A percentile compares a stretch with the other conserved stretches of the same genome.
Conservation (phyloP, 2,113 vertebrate genomes). For the Chionomys nivalis region DNA sequence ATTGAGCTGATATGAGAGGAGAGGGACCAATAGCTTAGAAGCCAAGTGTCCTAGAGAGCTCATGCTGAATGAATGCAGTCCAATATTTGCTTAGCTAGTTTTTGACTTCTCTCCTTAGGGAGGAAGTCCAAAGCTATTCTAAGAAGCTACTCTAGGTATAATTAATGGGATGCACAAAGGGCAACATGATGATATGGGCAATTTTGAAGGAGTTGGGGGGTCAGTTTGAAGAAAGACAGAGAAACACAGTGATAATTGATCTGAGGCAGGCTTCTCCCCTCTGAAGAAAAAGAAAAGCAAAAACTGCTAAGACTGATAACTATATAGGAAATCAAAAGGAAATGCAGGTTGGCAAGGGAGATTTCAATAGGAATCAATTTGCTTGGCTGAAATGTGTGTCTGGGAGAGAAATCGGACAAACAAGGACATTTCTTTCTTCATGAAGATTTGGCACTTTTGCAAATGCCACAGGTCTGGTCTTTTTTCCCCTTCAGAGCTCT, state of each 20-base stretch:
- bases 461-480: background rate
- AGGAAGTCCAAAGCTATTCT: conserved; percentile 23
- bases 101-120: conserved; percentile 2
- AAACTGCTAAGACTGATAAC: background rate
- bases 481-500: background rate
- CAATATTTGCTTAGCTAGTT: background rate
- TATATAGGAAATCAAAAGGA: background rate
- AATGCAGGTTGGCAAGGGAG: background rate
- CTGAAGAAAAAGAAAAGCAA: conserved; percentile 18
- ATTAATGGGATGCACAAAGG: background rate
- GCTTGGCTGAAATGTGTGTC: background rate
- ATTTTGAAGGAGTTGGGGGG: background rate
- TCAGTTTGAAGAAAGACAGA: conserved; percentile 13
- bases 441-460: background rate
- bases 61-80: background rate
- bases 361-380: conserved; percentile 27
- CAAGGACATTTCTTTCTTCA: background rate
- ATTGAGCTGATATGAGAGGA: conserved; percentile 46
- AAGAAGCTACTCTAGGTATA: background rate
- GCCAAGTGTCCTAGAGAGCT: conserved; percentile 21
- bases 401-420: background rate
- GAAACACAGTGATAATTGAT: conserved; percentile 23
- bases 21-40: conserved; percentile 10
- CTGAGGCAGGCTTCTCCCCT: background rate
- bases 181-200: background rate